These are phyloP conservation scores for Spodoptera exigua DNA, from an alignment of 2,888 invertebrate genomes.

Conservation along the genomic window DNA sequence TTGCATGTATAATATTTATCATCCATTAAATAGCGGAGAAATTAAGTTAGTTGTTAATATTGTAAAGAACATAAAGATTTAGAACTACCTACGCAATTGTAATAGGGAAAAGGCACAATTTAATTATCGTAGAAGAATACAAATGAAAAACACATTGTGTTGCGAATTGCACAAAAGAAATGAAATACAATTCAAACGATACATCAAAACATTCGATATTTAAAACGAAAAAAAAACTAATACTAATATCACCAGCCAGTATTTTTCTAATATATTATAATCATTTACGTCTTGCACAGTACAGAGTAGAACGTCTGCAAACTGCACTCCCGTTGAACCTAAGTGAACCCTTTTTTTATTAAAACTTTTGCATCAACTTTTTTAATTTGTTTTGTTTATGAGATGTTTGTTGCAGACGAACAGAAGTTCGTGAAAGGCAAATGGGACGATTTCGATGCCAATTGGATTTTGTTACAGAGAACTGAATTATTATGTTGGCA, in stretches of 20 bases:
- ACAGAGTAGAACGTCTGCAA: constrained; percentile 39
- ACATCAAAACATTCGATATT: neutral
- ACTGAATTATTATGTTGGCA: constrained; percentile 2
- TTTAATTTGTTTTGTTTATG: constrained; percentile 58
- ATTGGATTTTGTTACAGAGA: constrained; percentile 40
- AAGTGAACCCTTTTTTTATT: constrained; percentile 49
- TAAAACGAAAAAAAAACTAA: neutral
- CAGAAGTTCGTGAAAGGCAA: constrained; percentile 50
- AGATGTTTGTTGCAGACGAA: constrained; percentile 26
- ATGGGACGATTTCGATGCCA: constrained; percentile 38
- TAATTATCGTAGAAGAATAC: too few species aligned
- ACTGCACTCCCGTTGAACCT: constrained; percentile 49
- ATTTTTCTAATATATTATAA: constrained; percentile 24
- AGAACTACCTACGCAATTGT: too few species aligned
- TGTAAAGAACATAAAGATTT: too few species aligned
- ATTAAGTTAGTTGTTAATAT: too few species aligned
- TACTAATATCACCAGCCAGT: neutral
- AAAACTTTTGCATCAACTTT: constrained; percentile 52
- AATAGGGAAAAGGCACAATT: too few species aligned
- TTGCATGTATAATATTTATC: too few species aligned
- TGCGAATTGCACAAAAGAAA: too few species aligned
- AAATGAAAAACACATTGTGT: too few species aligned
- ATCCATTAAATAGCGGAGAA: too few species aligned
- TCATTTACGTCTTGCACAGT: constrained; percentile 8
- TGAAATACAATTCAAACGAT: too few species aligned